These are phyloP conservation scores for Atlantisia rogersi DNA, from an alignment of 2,113 vertebrate genomes.

Conservation along the genomic window DNA sequence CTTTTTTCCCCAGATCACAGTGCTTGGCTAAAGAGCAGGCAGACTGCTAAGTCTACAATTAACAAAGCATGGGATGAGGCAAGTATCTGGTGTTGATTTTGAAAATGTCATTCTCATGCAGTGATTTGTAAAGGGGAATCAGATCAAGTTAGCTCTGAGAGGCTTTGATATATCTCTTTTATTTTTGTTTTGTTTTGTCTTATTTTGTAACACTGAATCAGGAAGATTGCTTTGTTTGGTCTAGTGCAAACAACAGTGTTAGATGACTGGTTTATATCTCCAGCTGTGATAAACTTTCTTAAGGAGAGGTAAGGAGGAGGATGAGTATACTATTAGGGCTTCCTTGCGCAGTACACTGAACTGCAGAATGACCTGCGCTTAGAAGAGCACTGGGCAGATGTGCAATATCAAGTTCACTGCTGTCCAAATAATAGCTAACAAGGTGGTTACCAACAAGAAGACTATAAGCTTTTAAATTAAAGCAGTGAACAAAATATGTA, in stretches of 20 bases:
- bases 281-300: not conserved
- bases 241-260: not conserved
- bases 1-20: not conserved
- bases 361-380: not conserved
- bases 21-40: not conserved
- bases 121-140: not conserved
- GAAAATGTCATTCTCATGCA: not conserved
- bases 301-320: not conserved
- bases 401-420: not conserved
- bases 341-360: not conserved
- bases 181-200: not conserved
- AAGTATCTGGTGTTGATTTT: not conserved
- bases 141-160: not conserved
- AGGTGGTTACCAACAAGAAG: not conserved
- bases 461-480: not conserved
- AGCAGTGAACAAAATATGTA: not conserved
- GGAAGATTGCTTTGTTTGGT: not conserved
- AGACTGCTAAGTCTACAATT: constrained; percentile 6
- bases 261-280: not conserved
- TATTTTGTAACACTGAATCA: not conserved
- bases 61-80: not conserved
- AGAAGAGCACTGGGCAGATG: not conserved
- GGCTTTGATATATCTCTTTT: not conserved
- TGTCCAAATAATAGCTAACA: not conserved
- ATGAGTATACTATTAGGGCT: not conserved